Evolutionary conservation across 2,888 invertebrate species (phyloP).

Genomic region (Oasisia sp.): DNA sequence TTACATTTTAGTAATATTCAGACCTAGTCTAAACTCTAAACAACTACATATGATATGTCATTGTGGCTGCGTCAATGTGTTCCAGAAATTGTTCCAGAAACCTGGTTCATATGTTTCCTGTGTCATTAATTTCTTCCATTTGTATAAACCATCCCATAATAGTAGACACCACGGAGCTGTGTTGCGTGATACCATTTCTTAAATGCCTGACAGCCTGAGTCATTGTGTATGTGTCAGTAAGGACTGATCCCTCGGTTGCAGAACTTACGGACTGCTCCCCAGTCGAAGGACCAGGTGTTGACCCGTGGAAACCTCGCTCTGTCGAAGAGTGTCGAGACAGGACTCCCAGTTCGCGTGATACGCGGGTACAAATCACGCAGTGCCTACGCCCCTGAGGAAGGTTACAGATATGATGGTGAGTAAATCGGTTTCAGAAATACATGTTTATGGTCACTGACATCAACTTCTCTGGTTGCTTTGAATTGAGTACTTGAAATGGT

Average conservation of each 20-base stretch:
- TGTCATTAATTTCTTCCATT: no score
- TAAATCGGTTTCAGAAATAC: neutral
- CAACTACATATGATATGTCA: no score
- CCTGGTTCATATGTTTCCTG: no score
- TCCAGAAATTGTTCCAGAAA: no score
- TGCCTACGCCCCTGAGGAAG: conserved; percentile 65
- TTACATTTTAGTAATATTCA: neutral
- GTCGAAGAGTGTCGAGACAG: conserved; percentile 57
- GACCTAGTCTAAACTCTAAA: neutral
- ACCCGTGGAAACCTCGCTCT: conserved; percentile 65
- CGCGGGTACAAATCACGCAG: conserved; percentile 65
- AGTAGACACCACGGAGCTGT: no score
- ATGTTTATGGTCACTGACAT: neutral
- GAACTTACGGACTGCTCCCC: conserved; percentile 66
- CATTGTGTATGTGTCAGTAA: neutral
- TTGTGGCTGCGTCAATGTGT: no score
- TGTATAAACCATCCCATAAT: no score
- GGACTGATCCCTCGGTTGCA: conserved; percentile 38
- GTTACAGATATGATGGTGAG: conserved; percentile 67
- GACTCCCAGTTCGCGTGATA: conserved; percentile 65
- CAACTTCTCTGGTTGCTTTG: neutral
- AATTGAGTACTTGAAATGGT: no score
- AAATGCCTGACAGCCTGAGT: neutral
- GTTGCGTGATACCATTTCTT: neutral
- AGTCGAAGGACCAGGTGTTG: conserved; percentile 64